These are phyloP conservation scores for Noctilio leporinus DNA, from an alignment of 2,113 vertebrate species.

Conservation along the genomic window DNA sequence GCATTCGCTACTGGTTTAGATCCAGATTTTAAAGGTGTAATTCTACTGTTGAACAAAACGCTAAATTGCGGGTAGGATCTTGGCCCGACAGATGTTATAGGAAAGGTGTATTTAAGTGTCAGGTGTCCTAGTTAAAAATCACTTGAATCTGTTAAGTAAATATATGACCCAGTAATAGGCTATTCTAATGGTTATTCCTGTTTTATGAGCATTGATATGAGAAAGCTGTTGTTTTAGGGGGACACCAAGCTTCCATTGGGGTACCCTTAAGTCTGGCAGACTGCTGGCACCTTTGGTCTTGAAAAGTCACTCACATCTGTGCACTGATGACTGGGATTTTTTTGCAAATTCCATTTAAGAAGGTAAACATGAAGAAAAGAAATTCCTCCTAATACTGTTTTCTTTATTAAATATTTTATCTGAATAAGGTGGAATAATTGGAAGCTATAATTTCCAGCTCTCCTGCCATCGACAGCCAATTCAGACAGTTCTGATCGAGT, in stretches of 20 bases:
- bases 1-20: not conserved
- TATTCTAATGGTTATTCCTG: not conserved
- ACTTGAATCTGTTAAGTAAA: not conserved
- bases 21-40: not conserved
- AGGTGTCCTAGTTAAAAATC: not conserved
- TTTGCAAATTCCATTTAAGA: not conserved
- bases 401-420: not conserved
- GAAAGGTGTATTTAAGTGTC: not conserved
- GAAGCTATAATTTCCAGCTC: not conserved
- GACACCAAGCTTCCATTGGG: not conserved
- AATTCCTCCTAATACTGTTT: not conserved
- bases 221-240: not conserved
- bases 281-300: not conserved
- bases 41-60: not conserved
- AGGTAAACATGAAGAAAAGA: not conserved
- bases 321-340: not conserved
- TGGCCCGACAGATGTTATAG: not conserved
- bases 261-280: not conserved
- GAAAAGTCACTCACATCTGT: not conserved
- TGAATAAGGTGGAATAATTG: conserved; percentile 14
- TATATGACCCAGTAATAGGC: not conserved
- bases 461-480: not conserved
- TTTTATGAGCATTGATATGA: not conserved
- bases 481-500: not conserved
- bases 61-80: not conserved